phyloP scores from a whole-genome alignment of 1,140 invertebrate genomes.

The Meloidogyne hapla region DNA sequence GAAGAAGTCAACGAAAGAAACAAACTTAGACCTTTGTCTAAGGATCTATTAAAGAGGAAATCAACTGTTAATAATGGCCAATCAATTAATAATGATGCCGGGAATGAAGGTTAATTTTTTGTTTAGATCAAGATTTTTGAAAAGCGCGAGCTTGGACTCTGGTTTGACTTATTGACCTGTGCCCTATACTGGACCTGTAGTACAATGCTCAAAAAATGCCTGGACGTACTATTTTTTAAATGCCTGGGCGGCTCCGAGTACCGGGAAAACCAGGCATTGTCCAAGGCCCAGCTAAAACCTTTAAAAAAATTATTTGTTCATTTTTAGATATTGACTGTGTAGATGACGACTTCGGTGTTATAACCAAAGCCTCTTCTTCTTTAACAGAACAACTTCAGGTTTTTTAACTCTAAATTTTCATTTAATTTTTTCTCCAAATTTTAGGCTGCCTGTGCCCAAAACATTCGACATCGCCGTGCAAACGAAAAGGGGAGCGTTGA shows the following conservation, averaged over 20 bases:
- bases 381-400: conserved; percentile 19
- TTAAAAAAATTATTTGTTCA: not conserved
- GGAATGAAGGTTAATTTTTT: not conserved
- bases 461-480: conserved; percentile 11
- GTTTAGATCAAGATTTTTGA: no score
- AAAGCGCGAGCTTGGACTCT: no score
- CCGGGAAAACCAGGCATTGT: no score
- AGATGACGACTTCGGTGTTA: not conserved
- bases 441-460: conserved; percentile 16
- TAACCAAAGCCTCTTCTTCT: not conserved
- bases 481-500: not conserved
- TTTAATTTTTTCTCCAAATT: not conserved
- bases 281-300: no score
- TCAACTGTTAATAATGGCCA: not conserved
- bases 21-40: not conserved
- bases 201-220: no score
- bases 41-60: not conserved
- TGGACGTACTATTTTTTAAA: no score
- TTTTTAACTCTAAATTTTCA: not conserved
- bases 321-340: not conserved
- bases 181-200: no score
- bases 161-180: no score
- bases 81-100: not conserved
- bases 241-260: no score
- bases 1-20: conserved; percentile 2